These are phyloP conservation scores for Sarcophaga subvicina DNA, from an alignment of 2,888 invertebrate genomes.

Conservation along the genomic window DNA sequence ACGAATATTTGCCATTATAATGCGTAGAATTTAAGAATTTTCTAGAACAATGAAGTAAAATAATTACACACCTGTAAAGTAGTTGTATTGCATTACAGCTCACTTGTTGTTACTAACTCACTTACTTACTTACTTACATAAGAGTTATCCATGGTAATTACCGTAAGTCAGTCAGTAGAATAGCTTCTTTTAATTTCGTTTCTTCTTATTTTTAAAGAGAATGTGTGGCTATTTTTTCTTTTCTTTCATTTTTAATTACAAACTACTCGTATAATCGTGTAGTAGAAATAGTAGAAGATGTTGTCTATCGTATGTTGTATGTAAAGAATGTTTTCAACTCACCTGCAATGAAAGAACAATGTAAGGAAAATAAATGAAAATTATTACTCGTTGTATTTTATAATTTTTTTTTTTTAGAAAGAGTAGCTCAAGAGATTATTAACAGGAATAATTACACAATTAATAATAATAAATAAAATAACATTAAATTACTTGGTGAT, in stretches of 20 bases:
- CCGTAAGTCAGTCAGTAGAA: background rate
- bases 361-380: background rate
- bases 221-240: slow-evolving; percentile 45
- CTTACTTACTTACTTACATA: slow-evolving; percentile 27
- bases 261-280: background rate
- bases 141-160: background rate
- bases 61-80: background rate
- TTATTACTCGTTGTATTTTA: background rate
- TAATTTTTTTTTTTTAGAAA: slow-evolving; percentile 25
- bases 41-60: background rate
- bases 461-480: background rate
- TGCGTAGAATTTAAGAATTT: slow-evolving; percentile 32
- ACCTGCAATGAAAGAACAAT: slow-evolving; percentile 59
- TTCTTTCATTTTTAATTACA: background rate
- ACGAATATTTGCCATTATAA: background rate
- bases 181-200: background rate
- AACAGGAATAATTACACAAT: background rate
- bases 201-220: slow-evolving; percentile 27
- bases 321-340: slow-evolving; percentile 41
- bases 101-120: background rate
- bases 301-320: background rate
- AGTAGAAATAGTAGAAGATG: background rate
- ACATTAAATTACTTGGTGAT: no score
- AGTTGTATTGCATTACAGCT: background rate
- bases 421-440: background rate